Evolutionary conservation across 35 echinoderm and acorn worm genomes (phyloP), one percentile per base, ranked within the genome.

Genomic region (Ophioderma brevispina): DNA sequence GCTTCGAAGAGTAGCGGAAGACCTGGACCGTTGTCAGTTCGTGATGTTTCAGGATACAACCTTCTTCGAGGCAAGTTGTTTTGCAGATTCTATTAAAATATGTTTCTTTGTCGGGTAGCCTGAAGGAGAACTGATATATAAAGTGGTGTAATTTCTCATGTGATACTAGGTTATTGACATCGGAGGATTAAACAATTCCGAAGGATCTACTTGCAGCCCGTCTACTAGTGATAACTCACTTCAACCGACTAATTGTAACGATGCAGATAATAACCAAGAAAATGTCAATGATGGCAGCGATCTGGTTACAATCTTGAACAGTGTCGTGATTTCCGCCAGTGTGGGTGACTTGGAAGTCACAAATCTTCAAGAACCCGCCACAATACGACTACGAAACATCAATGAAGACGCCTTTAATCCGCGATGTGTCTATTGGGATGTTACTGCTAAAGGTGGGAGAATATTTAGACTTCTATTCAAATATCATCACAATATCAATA

Each of bases 41-140:
- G 82, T 79, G 19, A 36, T 91, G 43, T 91, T 84, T 32, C 76
- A 91, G 37, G 75, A 91, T 39, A 83, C 82, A 10, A 86, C 77
- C n/a, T 91, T 85, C 49, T 91, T 91, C 36, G 90, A 91, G 75
- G 90, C 80, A 86, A 40, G 86, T n/a, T n/a, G n/a, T n/a, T n/a
- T n/a, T n/a, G n/a, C n/a, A n/a, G n/a, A n/a, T n/a, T n/a, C n/a
- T n/a, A n/a, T n/a, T n/a, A n/a, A n/a, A n/a, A n/a, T n/a, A n/a
- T n/a, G n/a, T n/a, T n/a, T n/a, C n/a, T n/a, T n/a, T n/a, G n/a
- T n/a, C n/a, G n/a, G n/a, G n/a, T n/a, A n/a, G n/a, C n/a, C n/a
- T n/a, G n/a, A n/a, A n/a, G n/a, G n/a, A n/a, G n/a, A n/a, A n/a
- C n/a, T n/a, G n/a, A n/a, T n/a, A n/a, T n/a, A n/a, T n/a, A n/a